These are phyloP conservation scores for Phataginus tricuspis DNA, from an alignment of 2,797 vertebrate genomes.

Conservation along the genomic window DNA sequence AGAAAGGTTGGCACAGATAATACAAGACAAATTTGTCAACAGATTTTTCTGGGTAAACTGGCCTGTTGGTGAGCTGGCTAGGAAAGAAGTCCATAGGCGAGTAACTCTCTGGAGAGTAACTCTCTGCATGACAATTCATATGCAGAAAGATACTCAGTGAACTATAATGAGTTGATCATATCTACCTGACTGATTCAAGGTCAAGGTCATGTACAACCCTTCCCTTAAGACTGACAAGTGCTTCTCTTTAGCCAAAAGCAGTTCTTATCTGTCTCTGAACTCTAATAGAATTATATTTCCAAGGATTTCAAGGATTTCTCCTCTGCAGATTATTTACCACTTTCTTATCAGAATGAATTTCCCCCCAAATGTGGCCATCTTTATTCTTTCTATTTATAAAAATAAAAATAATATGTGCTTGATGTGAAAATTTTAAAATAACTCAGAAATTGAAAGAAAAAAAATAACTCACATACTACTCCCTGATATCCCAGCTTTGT, in stretches of 20 bases:
- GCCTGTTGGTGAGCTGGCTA: neutral
- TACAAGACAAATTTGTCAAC: neutral
- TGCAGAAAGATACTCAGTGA: neutral
- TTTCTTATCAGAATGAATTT: neutral
- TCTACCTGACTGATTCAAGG: neutral
- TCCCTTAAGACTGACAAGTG: neutral
- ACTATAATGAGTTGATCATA: neutral
- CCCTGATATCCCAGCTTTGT: neutral
- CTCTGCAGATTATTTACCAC: neutral
- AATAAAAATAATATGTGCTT: neutral
- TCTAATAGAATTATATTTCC: neutral
- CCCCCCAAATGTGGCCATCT: neutral
- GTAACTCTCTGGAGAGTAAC: neutral
- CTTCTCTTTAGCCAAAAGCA: neutral
- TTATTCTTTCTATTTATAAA: neutral
- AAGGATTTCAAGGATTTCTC: neutral
- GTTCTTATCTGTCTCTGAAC: neutral
- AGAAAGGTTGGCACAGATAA: neutral
- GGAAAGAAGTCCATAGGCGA: neutral
- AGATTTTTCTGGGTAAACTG: neutral
- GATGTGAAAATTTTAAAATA: neutral
- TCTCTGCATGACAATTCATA: neutral
- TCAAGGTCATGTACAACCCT: neutral
- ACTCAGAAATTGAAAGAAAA: constrained; percentile 10
- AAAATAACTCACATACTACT: neutral